Conservation (phyloP, 2,113 vertebrate species). For the Embiotoca jacksoni region DNA sequence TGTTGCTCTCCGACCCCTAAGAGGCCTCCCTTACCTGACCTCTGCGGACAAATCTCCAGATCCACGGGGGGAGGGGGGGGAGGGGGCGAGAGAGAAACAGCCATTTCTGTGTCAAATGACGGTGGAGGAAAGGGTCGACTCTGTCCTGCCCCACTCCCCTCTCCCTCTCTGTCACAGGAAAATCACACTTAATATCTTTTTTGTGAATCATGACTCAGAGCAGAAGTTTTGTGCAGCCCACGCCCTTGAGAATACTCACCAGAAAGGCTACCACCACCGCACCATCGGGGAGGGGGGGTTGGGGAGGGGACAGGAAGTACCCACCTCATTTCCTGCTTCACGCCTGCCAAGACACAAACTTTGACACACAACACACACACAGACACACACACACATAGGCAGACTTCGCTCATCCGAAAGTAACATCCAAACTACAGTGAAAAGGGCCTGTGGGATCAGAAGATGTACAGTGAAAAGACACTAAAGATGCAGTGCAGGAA, state of each 20-base stretch:
- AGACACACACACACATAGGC: constrained; percentile 16
- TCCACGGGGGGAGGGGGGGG: neutral
- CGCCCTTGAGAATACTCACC: neutral
- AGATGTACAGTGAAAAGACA: constrained; percentile 72
- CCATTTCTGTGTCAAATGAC: constrained; percentile 52
- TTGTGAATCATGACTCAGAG: constrained; percentile 70
- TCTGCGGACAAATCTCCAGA: constrained; percentile 44
- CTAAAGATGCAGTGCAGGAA: constrained; percentile 38
- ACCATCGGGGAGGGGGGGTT: neutral
- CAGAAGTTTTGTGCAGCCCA: constrained; percentile 54
- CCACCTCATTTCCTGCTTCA: constrained; percentile 59
- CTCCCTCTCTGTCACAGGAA: constrained; percentile 42
- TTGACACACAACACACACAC: constrained; percentile 2
- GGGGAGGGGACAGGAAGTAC: constrained; percentile 12
- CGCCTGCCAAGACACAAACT: constrained; percentile 46
- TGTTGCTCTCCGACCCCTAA: constrained; percentile 59
- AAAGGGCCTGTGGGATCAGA: constrained; percentile 22
- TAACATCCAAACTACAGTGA: neutral
- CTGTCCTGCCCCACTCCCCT: constrained; percentile 36
- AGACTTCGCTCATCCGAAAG: constrained; percentile 44
- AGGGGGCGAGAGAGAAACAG: constrained; percentile 22
- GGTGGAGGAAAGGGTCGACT: constrained; percentile 3
- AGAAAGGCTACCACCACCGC: neutral
- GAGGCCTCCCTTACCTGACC: constrained; percentile 29
- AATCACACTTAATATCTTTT: constrained; percentile 63